These are phyloP conservation scores for Agapornis canus DNA, from an alignment of 2,797 vertebrate species.

Conservation along the genomic window DNA sequence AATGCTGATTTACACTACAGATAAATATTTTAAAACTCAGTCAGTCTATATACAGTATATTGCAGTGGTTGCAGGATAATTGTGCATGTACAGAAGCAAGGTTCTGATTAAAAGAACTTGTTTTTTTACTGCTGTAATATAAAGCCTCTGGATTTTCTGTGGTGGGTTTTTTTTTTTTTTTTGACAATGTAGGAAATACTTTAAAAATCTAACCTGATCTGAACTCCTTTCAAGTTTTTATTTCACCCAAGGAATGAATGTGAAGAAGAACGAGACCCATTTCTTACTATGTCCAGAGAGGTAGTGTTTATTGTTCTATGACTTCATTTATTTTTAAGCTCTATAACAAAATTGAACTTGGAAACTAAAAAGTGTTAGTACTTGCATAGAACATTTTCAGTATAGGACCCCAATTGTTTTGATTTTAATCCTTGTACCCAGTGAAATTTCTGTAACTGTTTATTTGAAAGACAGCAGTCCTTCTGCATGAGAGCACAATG, in stretches of 20 bases:
- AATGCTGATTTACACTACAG: neutral
- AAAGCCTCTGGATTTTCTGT: neutral
- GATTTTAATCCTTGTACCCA: constrained; percentile 37
- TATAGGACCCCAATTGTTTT: neutral
- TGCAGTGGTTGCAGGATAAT: neutral
- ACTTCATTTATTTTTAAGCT: neutral
- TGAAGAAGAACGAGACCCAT: neutral
- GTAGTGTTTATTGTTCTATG: neutral
- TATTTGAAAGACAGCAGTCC: constrained; percentile 64
- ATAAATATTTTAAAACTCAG: neutral
- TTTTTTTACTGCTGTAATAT: neutral
- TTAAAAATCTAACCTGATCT: neutral
- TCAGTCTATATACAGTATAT: accelerated
- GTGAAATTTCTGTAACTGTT: constrained; percentile 34
- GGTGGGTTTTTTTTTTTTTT: neutral
- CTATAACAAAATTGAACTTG: neutral
- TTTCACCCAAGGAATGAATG: neutral
- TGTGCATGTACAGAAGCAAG: neutral
- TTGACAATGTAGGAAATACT: neutral
- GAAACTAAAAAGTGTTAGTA: neutral
- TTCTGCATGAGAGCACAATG: constrained; percentile 67
- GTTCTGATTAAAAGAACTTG: neutral
- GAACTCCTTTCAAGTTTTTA: neutral
- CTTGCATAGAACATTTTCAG: neutral
- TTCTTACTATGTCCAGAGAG: neutral